phyloP scores from a whole-genome alignment of 2,797 vertebrate species.

The Thunnus albacares region DNA sequence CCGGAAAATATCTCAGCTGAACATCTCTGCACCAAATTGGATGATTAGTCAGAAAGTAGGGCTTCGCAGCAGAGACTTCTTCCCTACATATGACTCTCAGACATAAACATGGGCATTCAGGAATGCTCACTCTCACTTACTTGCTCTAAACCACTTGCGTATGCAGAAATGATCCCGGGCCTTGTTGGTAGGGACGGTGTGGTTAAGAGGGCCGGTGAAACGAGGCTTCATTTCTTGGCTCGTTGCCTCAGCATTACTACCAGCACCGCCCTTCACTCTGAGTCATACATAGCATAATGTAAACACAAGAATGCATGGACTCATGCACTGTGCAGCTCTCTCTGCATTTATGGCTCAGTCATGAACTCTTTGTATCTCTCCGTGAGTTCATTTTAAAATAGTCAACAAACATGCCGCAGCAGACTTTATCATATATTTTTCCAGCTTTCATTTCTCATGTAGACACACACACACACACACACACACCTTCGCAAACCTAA shows the following conservation, averaged over 20 bases:
- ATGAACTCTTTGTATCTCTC: constrained; percentile 7
- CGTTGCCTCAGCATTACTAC: constrained; percentile 33
- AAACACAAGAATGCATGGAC: constrained; percentile 33
- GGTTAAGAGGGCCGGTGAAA: constrained; percentile 37
- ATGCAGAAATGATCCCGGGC: constrained; percentile 55
- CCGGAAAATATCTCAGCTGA: constrained; percentile 50
- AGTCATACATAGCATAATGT: constrained; percentile 48
- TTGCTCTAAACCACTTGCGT: constrained; percentile 50
- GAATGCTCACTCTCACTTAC: constrained; percentile 51
- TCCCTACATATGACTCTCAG: constrained; percentile 35
- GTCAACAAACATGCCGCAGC: neutral
- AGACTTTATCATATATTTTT: constrained; percentile 14
- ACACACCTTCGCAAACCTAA: constrained; percentile 53
- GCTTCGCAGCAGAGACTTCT: constrained; percentile 27
- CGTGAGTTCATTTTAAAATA: constrained; percentile 13
- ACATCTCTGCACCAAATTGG: constrained; percentile 41
- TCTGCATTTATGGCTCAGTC: constrained; percentile 21
- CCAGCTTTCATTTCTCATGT: neutral
- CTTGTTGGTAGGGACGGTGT: constrained; percentile 42
- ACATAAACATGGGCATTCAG: constrained; percentile 51
- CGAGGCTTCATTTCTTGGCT: constrained; percentile 42
- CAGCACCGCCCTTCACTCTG: constrained; percentile 43
- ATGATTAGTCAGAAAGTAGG: constrained; percentile 46
- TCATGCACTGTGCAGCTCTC: constrained; percentile 7
- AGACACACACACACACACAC: constrained; percentile 1